phyloP scores from a whole-genome alignment of 2,888 invertebrate genomes.

The Geophilus truncorum region DNA sequence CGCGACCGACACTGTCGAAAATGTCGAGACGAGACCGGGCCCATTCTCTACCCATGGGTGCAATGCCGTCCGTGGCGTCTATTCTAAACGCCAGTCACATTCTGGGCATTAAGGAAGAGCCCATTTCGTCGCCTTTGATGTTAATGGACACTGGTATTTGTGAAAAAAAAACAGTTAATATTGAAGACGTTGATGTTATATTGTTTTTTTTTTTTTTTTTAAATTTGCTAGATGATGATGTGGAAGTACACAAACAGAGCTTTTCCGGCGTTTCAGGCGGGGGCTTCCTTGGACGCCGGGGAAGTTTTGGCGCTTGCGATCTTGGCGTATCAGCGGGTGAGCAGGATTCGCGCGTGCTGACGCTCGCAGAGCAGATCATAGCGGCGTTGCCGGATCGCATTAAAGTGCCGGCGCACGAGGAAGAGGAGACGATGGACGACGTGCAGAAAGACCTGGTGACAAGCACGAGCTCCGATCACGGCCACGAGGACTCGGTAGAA shows the following conservation, averaged over 20 bases:
- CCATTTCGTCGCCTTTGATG: constrained; percentile 36
- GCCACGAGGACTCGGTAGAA: constrained; percentile 39
- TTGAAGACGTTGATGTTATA: neutral
- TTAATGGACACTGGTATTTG: constrained; percentile 39
- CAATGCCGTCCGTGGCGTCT: constrained; percentile 44
- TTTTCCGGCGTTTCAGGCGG: constrained; percentile 36
- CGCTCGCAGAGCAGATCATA: constrained; percentile 94
- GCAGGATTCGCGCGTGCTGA: constrained; percentile 84
- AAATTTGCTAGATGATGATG: constrained; percentile 40
- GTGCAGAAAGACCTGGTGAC: constrained; percentile 36
- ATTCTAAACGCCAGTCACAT: neutral
- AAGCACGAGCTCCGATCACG: constrained; percentile 47
- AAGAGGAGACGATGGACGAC: constrained; percentile 39
- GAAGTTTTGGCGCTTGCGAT: constrained; percentile 42
- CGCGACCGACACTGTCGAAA: constrained; percentile 34
- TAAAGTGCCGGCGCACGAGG: constrained; percentile 59
- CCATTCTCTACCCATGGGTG: constrained; percentile 61
- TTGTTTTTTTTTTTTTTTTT: constrained; percentile 29
- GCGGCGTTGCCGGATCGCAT: constrained; percentile 97
- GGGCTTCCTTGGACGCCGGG: constrained; percentile 40
- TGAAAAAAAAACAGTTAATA: too few species aligned
- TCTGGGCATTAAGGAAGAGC: constrained; percentile 37
- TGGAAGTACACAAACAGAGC: constrained; percentile 38
- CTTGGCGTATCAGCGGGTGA: constrained; percentile 58
- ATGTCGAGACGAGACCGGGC: constrained; percentile 61